These are phyloP conservation scores for Homalodisca vitripennis DNA, from an alignment of 1,140 invertebrate species.

Conservation along the genomic window DNA sequence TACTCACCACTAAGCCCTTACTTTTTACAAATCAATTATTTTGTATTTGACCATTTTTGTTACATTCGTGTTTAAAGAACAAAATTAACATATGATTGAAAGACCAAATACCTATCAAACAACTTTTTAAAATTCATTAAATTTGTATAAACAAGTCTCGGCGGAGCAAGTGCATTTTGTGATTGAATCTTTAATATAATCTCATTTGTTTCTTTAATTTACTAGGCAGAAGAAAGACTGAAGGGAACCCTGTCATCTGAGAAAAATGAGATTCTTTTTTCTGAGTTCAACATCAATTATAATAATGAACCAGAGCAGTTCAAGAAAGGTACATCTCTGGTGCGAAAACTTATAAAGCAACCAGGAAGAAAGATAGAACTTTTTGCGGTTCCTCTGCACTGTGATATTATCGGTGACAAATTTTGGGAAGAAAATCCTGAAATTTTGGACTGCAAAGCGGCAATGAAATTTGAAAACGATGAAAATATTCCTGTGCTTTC, in stretches of 20 bases:
- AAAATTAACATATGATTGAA: not conserved
- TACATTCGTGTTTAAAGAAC: not conserved
- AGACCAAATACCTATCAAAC: not conserved
- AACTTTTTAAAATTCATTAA: not conserved
- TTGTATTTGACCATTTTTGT: not conserved
- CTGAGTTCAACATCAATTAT: slow-evolving; percentile 91
- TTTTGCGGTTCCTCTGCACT: slow-evolving; percentile 61
- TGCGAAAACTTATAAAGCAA: slow-evolving; percentile 60
- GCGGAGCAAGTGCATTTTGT: not conserved
- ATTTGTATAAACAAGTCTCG: not conserved
- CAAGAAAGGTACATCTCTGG: slow-evolving; percentile 84
- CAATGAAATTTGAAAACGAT: slow-evolving; percentile 20
- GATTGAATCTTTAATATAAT: not conserved
- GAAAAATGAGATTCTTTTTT: slow-evolving; percentile 94
- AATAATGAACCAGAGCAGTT: slow-evolving; percentile 86
- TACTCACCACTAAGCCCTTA: too few relatives aligned
- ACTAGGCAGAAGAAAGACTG: slow-evolving; percentile 77
- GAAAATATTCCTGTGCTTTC: not conserved
- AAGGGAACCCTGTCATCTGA: slow-evolving; percentile 83
- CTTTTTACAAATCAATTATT: not conserved
- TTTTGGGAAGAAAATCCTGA: slow-evolving; percentile 83
- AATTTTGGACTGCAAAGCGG: slow-evolving; percentile 48
- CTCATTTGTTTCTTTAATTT: slow-evolving; percentile 41
- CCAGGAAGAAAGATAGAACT: slow-evolving; percentile 47
- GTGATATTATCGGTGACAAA: slow-evolving; percentile 81